Percentiles rank a stretch among this genome's conserved stretches.
phyloP scores from a whole-genome alignment of 1,140 invertebrate species.

The Hestina assimilis region DNA sequence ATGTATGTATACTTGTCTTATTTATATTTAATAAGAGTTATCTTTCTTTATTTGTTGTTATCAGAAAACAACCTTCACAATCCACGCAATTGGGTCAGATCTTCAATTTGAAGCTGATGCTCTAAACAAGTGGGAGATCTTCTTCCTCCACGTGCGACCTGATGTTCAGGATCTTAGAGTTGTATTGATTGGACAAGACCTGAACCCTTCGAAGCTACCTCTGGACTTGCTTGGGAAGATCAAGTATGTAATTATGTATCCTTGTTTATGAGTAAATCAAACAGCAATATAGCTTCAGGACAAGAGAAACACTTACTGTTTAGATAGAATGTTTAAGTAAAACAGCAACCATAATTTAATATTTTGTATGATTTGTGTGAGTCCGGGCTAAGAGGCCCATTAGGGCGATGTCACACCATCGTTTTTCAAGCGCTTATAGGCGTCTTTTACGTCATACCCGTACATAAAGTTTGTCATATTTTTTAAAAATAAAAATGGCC shows the following conservation, averaged over 20 bases:
- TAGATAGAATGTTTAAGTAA: too few relatives aligned
- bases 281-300: too few relatives aligned
- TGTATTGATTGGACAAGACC: conserved; percentile 82
- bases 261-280: background rate
- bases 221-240: conserved; percentile 73
- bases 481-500: too few relatives aligned
- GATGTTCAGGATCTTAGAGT: conserved; percentile 78
- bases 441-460: too few relatives aligned
- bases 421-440: too few relatives aligned
- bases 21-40: background rate
- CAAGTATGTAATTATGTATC: conserved; percentile 42
- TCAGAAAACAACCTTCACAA: conserved; percentile 62
- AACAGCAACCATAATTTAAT: too few relatives aligned
- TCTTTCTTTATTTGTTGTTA: conserved; percentile 26
- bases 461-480: too few relatives aligned
- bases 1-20: too few relatives aligned
- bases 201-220: conserved; percentile 78
- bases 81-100: conserved; percentile 84
- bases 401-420: too few relatives aligned
- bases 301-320: too few relatives aligned
- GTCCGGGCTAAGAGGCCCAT: too few relatives aligned
- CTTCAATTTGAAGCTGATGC: conserved; percentile 84
- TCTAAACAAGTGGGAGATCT: conserved; percentile 84
- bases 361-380: too few relatives aligned
- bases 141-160: conserved; percentile 83